phyloP scores from a whole-genome alignment of 2,797 vertebrate species.

The Lutjanus campechanus region DNA sequence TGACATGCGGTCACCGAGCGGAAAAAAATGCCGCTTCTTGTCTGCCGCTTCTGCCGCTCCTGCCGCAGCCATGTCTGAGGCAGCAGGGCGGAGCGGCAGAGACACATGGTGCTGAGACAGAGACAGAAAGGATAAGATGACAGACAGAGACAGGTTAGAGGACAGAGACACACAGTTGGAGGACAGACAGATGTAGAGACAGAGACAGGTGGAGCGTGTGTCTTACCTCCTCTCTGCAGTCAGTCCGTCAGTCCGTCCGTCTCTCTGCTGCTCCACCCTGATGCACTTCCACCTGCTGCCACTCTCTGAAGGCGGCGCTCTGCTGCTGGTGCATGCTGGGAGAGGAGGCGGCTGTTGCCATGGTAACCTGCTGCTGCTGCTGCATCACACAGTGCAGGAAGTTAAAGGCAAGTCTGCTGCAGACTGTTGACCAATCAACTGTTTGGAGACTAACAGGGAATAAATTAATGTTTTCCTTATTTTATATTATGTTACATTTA shows the following conservation, averaged over 20 bases:
- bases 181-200: not conserved
- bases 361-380: slow-evolving; percentile 36
- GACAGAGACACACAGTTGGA: not conserved
- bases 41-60: not conserved
- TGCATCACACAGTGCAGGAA: too few relatives aligned
- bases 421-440: too few relatives aligned
- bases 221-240: slow-evolving; percentile 58
- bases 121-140: not conserved
- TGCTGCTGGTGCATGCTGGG: slow-evolving; percentile 56
- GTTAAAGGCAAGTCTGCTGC: too few relatives aligned
- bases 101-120: not conserved
- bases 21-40: not conserved
- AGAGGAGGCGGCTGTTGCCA: slow-evolving; percentile 54
- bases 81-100: slow-evolving; percentile 10
- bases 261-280: slow-evolving; percentile 63
- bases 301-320: slow-evolving; percentile 16
- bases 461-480: too few relatives aligned
- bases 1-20: not conserved
- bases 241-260: slow-evolving; percentile 2
- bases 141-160: not conserved
- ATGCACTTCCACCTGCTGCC: slow-evolving; percentile 29
- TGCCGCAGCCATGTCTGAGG: not conserved
- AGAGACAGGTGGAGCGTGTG: not conserved
- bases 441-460: too few relatives aligned
- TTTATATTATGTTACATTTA: too few relatives aligned